Base-by-base conservation (phyloP, 2,797 vertebrate genomes). In the Siniperca undulata region DNA sequence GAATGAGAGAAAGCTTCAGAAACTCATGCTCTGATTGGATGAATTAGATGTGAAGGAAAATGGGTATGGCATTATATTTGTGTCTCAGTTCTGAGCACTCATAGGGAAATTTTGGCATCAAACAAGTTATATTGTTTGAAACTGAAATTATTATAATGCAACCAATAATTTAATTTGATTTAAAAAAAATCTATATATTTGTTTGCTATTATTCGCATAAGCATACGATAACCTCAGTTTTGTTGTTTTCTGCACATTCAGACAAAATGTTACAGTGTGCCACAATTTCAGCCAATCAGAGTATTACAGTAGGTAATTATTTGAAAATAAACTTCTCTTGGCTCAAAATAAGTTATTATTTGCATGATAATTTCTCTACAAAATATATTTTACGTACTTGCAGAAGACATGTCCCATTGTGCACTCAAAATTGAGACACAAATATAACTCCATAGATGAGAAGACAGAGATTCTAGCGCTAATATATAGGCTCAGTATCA, bases 1-100 rank as follows among this genome's bases (percentile, higher is more conserved):
- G 78, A 89, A 83, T 82, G 86, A 81, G 30, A 19, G 40, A 19
- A 53, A 27, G 30, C 34, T 52, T 53, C 52, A 56, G 69, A 48
- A 69, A 67, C 36, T 1, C 14, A 46, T 13, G 53, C 50, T 64
- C 27, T 70, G 36, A 30, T 65, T 55, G 48, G 40, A 50, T 7
- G 16, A 46, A 38, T 24, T 3, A 24, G 46, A 46, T n/a, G 38
- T 19, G 14, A n/a, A 38, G 14, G 19, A n/a, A 16, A 48, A 50
- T 14, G 22, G 13, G 19, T 13, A 1, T 0, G 6, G 0, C 8
- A 0, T 36, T 48, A 17, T 46, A 20, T 56, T 60, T 68, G 6
- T 58, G 56, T 24, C 19, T 60, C 19, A 62, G 2, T 1, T n/a
- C 11, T 50, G n/a, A 38, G 48, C 0, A 27, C 3, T 4, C 3